Percentiles rank a stretch among this genome's conserved stretches.
Evolutionary conservation across 2,888 invertebrate species (phyloP).

Genomic region (Tridacna gigas): DNA sequence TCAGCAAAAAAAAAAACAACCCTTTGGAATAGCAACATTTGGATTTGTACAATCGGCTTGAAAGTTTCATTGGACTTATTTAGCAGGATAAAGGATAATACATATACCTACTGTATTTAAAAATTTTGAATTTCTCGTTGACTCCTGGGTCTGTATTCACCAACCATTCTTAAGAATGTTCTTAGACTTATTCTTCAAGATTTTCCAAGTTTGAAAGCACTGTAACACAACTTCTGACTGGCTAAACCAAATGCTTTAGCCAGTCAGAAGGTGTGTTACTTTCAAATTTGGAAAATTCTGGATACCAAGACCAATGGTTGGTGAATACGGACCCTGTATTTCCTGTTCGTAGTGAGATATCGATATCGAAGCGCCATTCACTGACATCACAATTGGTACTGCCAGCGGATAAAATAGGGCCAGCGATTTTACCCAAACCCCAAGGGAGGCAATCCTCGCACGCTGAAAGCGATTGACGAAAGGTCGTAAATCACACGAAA

Average conservation of each 20-base stretch:
- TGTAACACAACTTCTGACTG: too few species aligned
- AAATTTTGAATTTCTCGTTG: too few species aligned
- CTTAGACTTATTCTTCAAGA: too few species aligned
- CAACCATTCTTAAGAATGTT: too few species aligned
- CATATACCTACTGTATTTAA: background rate
- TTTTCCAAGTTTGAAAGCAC: too few species aligned
- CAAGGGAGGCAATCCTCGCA: conserved; percentile 50
- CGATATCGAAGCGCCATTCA: background rate
- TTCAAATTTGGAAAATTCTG: too few species aligned
- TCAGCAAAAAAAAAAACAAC: too few species aligned
- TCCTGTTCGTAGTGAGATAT: background rate
- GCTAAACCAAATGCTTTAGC: too few species aligned
- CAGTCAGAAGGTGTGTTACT: too few species aligned
- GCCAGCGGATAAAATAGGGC: background rate
- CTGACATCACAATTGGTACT: background rate
- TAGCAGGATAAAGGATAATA: background rate
- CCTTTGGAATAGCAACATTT: background rate
- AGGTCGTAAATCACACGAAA: conserved; percentile 61
- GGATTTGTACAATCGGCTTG: background rate
- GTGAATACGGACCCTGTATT: background rate
- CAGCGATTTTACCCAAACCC: conserved; percentile 15
- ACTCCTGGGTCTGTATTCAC: too few species aligned
- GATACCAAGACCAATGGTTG: too few species aligned
- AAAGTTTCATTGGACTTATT: too few species aligned
- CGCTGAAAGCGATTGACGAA: conserved; percentile 31